phyloP scores from a whole-genome alignment of 2,797 vertebrate species.

The Taenioides sp. region DNA sequence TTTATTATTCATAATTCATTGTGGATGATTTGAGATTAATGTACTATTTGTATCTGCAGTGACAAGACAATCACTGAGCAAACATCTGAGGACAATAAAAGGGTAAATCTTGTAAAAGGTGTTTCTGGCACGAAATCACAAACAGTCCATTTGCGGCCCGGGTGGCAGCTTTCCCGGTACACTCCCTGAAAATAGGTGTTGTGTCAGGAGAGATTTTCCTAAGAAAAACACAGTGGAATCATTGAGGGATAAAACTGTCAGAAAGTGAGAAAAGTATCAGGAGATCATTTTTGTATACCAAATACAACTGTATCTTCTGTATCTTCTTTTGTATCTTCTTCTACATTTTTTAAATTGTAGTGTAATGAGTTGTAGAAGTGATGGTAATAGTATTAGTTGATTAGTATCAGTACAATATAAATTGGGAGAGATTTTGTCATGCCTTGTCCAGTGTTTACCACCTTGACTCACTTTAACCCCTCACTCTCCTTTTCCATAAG shows the following conservation, averaged over 20 bases:
- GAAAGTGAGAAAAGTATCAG: background rate
- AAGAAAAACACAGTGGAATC: slow-evolving; percentile 15
- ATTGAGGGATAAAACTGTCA: background rate
- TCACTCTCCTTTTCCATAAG: slow-evolving; percentile 10
- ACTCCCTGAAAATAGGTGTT: slow-evolving; percentile 5
- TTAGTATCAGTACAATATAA: too few species aligned
- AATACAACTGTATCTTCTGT: too few species aligned
- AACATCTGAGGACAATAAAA: slow-evolving; percentile 1
- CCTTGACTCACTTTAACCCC: slow-evolving; percentile 12
- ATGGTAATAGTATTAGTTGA: background rate
- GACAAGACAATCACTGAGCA: background rate
- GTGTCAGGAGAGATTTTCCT: slow-evolving; percentile 9
- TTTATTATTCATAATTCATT: too few species aligned
- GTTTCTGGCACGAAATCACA: slow-evolving; percentile 7
- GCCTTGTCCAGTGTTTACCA: background rate
- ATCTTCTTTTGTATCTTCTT: too few species aligned
- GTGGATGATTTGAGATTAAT: too few species aligned
- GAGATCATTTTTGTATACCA: background rate
- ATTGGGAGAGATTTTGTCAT: slow-evolving; percentile 2
- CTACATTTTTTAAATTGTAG: too few species aligned
- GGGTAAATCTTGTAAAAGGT: background rate
- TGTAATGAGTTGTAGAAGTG: background rate
- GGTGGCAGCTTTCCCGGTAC: background rate
- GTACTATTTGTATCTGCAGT: too few species aligned
- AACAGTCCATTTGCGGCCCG: slow-evolving; percentile 19